These are phyloP conservation scores for Petrosia ficiformis DNA, from an alignment of 37 sponge, comb jelly and placozoan species.

Conservation along the genomic window DNA sequence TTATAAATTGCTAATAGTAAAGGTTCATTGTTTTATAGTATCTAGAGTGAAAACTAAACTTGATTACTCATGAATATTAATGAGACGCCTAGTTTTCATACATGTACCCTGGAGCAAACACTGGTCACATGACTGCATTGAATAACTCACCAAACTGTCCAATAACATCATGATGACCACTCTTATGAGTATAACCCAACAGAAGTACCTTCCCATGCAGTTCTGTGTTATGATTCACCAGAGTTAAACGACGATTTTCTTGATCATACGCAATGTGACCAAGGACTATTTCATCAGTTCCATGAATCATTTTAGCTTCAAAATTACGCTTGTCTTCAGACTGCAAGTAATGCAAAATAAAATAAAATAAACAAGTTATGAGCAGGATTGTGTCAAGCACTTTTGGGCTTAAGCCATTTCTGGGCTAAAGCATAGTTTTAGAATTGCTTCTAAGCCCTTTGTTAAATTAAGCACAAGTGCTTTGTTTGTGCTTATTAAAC, in stretches of 20 bases:
- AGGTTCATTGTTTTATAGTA: no score
- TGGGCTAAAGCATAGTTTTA: no score
- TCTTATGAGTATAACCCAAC: conserved; percentile 53
- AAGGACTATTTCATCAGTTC: neutral
- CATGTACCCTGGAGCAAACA: no score
- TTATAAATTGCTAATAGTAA: no score
- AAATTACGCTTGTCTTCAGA: neutral
- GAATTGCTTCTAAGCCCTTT: no score
- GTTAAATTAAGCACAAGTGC: no score
- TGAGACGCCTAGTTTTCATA: no score
- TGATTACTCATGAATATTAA: no score
- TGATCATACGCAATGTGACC: conserved; percentile 30
- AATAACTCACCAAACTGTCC: conserved; percentile 61
- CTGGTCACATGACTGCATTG: neutral
- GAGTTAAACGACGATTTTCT: conserved; percentile 19
- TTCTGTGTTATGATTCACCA: conserved; percentile 43
- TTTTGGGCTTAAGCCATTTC: no score
- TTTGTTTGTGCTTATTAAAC: no score
- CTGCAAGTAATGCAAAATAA: neutral
- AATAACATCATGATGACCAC: conserved; percentile 42
- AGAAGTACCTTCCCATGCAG: conserved; percentile 38
- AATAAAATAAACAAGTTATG: neutral
- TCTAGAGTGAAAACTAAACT: no score
- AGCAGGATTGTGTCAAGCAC: no score
- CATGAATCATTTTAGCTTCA: neutral